phyloP scores from a whole-genome alignment of 2,888 invertebrate species.

The Seira ritae region DNA sequence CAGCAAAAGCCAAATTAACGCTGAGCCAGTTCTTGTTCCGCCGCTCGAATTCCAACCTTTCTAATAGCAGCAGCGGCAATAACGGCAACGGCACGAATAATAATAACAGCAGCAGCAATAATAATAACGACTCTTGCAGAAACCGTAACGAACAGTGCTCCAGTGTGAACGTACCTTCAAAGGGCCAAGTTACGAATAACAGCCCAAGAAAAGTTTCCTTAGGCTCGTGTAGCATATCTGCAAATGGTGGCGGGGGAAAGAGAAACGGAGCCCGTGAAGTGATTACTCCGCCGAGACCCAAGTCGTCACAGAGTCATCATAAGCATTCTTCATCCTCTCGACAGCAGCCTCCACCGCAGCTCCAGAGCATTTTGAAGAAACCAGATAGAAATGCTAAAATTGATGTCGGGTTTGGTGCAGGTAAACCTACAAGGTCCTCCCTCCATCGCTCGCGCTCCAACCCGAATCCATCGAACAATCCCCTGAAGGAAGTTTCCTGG shows the following conservation, averaged over 20 bases:
- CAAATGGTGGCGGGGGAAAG: background rate
- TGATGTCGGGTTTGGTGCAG: background rate
- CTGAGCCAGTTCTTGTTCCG: slow-evolving; percentile 65
- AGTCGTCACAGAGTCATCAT: background rate
- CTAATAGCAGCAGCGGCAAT: slow-evolving; percentile 13
- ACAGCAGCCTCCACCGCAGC: slow-evolving; percentile 7
- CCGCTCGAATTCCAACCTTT: slow-evolving; percentile 16
- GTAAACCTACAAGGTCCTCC: slow-evolving; percentile 33
- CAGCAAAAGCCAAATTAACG: slow-evolving; percentile 59
- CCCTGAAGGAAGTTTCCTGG: slow-evolving; percentile 67
- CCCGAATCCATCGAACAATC: slow-evolving; percentile 57
- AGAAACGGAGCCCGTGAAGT: background rate
- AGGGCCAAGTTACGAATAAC: no score
- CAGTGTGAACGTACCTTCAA: no score
- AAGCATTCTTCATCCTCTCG: background rate
- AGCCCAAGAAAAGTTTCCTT: no score
- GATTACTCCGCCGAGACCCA: background rate
- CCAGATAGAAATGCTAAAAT: background rate
- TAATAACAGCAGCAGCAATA: slow-evolving; percentile 18
- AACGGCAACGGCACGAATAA: background rate
- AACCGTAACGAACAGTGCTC: background rate
- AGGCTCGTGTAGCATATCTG: no score
- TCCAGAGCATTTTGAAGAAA: slow-evolving; percentile 54
- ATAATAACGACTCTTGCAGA: slow-evolving; percentile 10
- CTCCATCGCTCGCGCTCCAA: slow-evolving; percentile 51